These are phyloP conservation scores for Hybos culiciformis DNA, from an alignment of 2,888 invertebrate species.

Conservation along the genomic window DNA sequence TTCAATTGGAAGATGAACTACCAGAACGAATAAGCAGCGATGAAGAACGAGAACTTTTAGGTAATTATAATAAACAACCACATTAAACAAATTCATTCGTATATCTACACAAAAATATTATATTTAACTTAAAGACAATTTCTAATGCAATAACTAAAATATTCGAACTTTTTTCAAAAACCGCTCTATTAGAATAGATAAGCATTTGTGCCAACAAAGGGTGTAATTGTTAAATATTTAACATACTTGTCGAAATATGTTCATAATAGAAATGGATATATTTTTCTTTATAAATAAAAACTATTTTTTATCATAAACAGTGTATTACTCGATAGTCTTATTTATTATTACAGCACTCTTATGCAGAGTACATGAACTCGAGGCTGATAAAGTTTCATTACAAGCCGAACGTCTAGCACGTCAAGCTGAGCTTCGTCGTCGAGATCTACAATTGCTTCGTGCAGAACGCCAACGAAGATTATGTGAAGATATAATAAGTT, in stretches of 20 bases:
- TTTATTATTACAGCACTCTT: conserved; percentile 54
- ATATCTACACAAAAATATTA: not conserved
- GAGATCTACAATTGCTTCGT: conserved; percentile 69
- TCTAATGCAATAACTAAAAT: too few species aligned
- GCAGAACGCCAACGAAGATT: conserved; percentile 73
- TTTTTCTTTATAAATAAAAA: not conserved
- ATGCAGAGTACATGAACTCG: conserved; percentile 83
- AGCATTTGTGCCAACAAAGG: too few species aligned
- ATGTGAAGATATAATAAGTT: conserved; percentile 81
- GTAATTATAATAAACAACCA: conserved; percentile 7
- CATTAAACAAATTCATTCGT: not conserved
- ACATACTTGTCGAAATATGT: too few species aligned
- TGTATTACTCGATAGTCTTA: not conserved
- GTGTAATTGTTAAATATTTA: too few species aligned
- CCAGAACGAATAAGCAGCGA: conserved; percentile 73
- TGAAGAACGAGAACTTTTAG: conserved; percentile 70
- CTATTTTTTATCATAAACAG: not conserved
- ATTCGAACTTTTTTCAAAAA: too few species aligned
- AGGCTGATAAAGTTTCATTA: conserved; percentile 85
- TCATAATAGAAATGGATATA: not conserved
- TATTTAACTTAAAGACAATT: too few species aligned
- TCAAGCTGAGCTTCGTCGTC: conserved; percentile 70
- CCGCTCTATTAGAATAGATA: too few species aligned
- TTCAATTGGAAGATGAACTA: conserved; percentile 71
- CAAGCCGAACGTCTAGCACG: conserved; percentile 76